Evolutionary conservation across 2,888 invertebrate genomes (phyloP).

Genomic region (Automeris io): DNA sequence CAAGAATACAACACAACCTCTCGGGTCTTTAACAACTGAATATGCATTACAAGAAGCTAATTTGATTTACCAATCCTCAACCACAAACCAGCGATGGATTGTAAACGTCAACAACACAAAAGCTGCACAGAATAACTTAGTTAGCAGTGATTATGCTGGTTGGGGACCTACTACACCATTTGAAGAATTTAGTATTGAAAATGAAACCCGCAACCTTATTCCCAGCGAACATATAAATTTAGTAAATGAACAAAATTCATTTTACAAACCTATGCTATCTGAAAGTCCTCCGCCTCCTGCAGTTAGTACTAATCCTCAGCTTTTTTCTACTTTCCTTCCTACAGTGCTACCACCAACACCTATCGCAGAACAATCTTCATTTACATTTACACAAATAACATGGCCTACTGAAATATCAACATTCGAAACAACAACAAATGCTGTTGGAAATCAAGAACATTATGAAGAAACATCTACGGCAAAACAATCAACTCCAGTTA

Average conservation of each 20-base stretch:
- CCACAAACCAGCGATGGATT: slow-evolving; percentile 67
- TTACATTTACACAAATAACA: slow-evolving; percentile 23
- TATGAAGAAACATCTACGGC: slow-evolving; percentile 43
- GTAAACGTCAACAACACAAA: slow-evolving; percentile 44
- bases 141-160: slow-evolving; percentile 67
- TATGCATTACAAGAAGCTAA: slow-evolving; percentile 79
- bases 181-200: slow-evolving; percentile 38
- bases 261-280: slow-evolving; percentile 57
- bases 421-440: slow-evolving; percentile 29
- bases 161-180: slow-evolving; percentile 69
- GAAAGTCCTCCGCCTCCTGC: slow-evolving; percentile 52
- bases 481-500: slow-evolving; percentile 23
- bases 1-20: slow-evolving; percentile 32
- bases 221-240: slow-evolving; percentile 40
- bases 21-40: slow-evolving; percentile 46
- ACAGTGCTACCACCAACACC: slow-evolving; percentile 42
- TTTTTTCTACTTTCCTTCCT: slow-evolving; percentile 46
- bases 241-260: slow-evolving; percentile 45
- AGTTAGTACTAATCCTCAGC: slow-evolving; percentile 30
- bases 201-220: slow-evolving; percentile 62
- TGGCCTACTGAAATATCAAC: slow-evolving; percentile 35
- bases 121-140: slow-evolving; percentile 35
- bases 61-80: slow-evolving; percentile 80
- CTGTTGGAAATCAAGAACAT: slow-evolving; percentile 24
- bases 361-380: slow-evolving; percentile 16